Evolutionary conservation across 1,140 invertebrate species (phyloP).

Genomic region (Drosophila trapezifrons): DNA sequence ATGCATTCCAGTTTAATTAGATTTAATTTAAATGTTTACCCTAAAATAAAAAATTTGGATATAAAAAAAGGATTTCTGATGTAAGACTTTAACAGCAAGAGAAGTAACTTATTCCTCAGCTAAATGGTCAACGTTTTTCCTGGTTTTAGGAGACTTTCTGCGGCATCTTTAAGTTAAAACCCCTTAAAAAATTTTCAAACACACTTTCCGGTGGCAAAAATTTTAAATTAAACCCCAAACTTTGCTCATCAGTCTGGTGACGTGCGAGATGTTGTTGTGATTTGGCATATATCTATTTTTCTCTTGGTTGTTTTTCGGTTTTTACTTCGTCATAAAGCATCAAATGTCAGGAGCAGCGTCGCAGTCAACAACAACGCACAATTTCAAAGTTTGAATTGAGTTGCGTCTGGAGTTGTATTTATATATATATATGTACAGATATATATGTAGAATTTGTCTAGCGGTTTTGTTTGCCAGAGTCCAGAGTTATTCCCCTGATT

Average conservation of each 20-base stretch:
- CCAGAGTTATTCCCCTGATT: slow-evolving; percentile 11
- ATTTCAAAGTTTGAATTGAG: slow-evolving; percentile 79
- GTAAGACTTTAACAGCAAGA: too few relatives aligned
- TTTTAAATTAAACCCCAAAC: slow-evolving; percentile 72
- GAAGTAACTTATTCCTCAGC: too few relatives aligned
- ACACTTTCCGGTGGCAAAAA: slow-evolving; percentile 16
- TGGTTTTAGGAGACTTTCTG: not conserved
- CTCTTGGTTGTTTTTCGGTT: slow-evolving; percentile 37
- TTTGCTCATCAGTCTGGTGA: slow-evolving; percentile 57
- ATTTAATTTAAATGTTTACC: not conserved
- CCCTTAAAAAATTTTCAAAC: not conserved
- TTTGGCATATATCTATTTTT: slow-evolving; percentile 47
- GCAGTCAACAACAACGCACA: slow-evolving; percentile 59
- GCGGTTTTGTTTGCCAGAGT: slow-evolving; percentile 22
- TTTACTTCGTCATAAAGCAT: slow-evolving; percentile 73
- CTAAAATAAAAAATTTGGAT: too few relatives aligned
- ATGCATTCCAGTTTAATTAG: not conserved
- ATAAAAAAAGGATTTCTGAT: too few relatives aligned
- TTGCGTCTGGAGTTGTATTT: slow-evolving; percentile 51
- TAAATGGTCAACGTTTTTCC: not conserved
- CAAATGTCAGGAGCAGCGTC: slow-evolving; percentile 62
- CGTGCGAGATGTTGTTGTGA: slow-evolving; percentile 46
- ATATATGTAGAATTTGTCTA: slow-evolving; percentile 21
- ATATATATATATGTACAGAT: not conserved
- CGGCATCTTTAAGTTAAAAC: not conserved